Conservation (phyloP, 2,797 vertebrate species). For the Cygnus olor region DNA sequence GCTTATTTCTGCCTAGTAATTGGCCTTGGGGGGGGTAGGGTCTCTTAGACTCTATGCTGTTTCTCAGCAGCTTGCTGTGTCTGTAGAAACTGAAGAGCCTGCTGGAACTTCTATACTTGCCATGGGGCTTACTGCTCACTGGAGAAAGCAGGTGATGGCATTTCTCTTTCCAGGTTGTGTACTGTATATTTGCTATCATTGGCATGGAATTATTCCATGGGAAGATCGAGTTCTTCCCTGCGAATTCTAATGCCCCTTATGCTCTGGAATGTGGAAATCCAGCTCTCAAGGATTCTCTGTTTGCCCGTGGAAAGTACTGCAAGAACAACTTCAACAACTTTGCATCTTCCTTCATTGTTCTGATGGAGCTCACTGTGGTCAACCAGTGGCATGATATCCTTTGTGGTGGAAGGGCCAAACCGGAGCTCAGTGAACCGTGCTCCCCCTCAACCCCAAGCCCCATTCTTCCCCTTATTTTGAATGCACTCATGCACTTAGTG, state of each 20-base stretch:
- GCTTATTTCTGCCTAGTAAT: neutral
- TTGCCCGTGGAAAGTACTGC: conserved; percentile 88
- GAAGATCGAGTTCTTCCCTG: conserved; percentile 81
- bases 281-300: conserved; percentile 80
- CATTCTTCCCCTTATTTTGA: neutral
- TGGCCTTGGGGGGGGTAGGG: neutral
- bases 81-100: neutral
- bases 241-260: conserved; percentile 40
- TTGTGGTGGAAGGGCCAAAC: neutral
- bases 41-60: neutral
- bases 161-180: conserved; percentile 85
- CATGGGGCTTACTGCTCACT: neutral
- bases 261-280: conserved; percentile 84
- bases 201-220: conserved; percentile 94
- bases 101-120: neutral
- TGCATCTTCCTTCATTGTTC: conserved; percentile 85
- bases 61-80: neutral
- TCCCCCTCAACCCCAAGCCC: neutral
- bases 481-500: accelerated
- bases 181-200: conserved; percentile 91
- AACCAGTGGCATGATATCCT: conserved; percentile 99
- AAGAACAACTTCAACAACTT: conserved; percentile 95
- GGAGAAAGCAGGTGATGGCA: neutral
- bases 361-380: conserved; percentile 92
- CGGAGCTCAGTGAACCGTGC: neutral